Conservation (phyloP, 2,113 vertebrate genomes). For the Martes martes region DNA sequence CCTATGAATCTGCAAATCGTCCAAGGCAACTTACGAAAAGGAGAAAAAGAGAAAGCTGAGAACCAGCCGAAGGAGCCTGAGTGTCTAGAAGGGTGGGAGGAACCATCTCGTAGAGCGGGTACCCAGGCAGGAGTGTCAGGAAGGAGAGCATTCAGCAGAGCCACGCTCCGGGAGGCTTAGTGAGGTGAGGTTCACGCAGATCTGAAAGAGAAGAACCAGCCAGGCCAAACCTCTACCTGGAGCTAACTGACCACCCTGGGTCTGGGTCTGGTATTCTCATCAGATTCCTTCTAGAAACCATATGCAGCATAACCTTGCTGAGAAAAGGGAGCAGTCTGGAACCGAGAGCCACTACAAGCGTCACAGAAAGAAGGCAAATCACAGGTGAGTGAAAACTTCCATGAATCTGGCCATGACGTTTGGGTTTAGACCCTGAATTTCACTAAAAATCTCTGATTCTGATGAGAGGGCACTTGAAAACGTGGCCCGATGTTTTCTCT, state of each 20-base stretch:
- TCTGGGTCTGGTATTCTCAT: not conserved
- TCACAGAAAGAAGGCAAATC: not conserved
- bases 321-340: not conserved
- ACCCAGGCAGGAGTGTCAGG: not conserved
- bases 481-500: not conserved
- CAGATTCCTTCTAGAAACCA: not conserved
- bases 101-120: not conserved
- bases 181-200: accelerated
- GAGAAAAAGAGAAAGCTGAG: not conserved
- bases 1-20: not conserved
- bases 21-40: not conserved
- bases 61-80: not conserved
- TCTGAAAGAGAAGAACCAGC: not conserved
- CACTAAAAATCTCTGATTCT: not conserved
- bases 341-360: not conserved
- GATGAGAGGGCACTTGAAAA: not conserved
- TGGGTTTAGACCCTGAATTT: not conserved
- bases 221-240: not conserved
- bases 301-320: not conserved
- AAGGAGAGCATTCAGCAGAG: not conserved
- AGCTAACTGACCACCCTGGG: not conserved
- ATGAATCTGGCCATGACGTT: not conserved
- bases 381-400: not conserved
- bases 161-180: accelerated
- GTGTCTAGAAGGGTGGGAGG: not conserved